Evolutionary conservation across 2,113 vertebrate species (phyloP).

Genomic region (human): DNA sequence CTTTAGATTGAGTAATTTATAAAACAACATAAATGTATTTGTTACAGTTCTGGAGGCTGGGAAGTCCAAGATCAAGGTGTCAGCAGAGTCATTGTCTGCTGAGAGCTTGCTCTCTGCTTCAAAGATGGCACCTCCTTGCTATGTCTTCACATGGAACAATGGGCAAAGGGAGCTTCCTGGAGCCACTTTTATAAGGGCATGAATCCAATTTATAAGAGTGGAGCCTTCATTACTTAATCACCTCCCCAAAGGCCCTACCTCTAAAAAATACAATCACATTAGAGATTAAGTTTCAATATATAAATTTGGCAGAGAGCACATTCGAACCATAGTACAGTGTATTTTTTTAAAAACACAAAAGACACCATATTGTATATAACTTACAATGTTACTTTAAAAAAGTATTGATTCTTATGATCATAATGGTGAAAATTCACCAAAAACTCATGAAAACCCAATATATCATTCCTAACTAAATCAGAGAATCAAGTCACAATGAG

Average conservation of each 20-base stretch:
- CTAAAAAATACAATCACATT: background rate
- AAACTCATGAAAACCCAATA: background rate
- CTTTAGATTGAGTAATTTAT: background rate
- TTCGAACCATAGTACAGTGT: background rate
- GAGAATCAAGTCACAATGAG: background rate
- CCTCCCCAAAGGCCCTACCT: background rate
- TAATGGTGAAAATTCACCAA: constrained; percentile 3
- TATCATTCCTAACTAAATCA: background rate
- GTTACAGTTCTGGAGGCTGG: background rate
- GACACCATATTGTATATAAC: background rate
- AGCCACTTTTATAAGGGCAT: background rate
- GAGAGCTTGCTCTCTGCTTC: background rate
- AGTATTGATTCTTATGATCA: background rate
- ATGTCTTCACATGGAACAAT: background rate
- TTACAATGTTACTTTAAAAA: background rate
- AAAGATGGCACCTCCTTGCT: background rate
- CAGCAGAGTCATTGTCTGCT: background rate
- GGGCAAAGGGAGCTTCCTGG: background rate
- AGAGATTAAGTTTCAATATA: background rate
- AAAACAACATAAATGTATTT: background rate
- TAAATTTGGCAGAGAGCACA: background rate
- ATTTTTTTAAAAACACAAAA: constrained; percentile 20
- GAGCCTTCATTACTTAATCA: background rate
- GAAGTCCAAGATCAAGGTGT: background rate
- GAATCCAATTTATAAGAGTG: background rate